A percentile compares a stretch with the other conserved stretches of the same genome.
These are phyloP conservation scores for Zaprionus davidi DNA, from an alignment of 1,140 invertebrate species.

Conservation along the genomic window DNA sequence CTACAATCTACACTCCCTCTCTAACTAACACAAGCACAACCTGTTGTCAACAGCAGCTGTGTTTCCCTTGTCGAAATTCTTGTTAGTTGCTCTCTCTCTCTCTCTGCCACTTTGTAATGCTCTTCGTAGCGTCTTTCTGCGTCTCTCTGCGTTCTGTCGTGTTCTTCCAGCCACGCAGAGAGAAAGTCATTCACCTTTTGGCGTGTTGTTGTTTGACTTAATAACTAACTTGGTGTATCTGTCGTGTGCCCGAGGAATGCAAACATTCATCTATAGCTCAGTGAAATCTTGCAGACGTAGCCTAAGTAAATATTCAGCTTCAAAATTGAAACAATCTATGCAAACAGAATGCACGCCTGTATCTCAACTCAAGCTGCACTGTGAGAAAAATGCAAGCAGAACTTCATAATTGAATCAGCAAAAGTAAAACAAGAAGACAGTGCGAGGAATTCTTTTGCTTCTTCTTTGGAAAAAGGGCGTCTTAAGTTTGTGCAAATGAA, in stretches of 20 bases:
- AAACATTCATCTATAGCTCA: constrained; percentile 40
- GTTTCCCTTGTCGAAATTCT: constrained; percentile 35
- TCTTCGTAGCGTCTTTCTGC: constrained; percentile 18
- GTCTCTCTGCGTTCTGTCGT: constrained; percentile 27
- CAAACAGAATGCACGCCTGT: not conserved
- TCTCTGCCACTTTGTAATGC: constrained; percentile 15
- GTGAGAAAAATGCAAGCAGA: not conserved
- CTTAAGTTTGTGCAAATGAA: constrained; percentile 2
- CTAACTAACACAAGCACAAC: constrained; percentile 15
- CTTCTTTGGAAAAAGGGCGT: not conserved
- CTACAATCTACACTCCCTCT: not conserved
- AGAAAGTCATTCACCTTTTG: constrained; percentile 82
- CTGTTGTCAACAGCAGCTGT: constrained; percentile 35
- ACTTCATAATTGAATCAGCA: constrained; percentile 6
- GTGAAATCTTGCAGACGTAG: constrained; percentile 25
- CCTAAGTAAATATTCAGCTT: constrained; percentile 36
- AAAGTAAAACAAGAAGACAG: not conserved
- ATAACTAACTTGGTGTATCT: constrained; percentile 48
- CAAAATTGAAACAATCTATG: constrained; percentile 8
- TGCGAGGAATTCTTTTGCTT: not conserved
- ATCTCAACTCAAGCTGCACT: constrained; percentile 15
- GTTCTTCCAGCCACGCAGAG: constrained; percentile 44
- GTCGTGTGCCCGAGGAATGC: constrained; percentile 44
- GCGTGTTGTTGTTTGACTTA: constrained; percentile 52
- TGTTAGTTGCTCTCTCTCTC: constrained; percentile 28